phyloP scores from a whole-genome alignment of 1,140 invertebrate species.

The Trichogramma pretiosum region DNA sequence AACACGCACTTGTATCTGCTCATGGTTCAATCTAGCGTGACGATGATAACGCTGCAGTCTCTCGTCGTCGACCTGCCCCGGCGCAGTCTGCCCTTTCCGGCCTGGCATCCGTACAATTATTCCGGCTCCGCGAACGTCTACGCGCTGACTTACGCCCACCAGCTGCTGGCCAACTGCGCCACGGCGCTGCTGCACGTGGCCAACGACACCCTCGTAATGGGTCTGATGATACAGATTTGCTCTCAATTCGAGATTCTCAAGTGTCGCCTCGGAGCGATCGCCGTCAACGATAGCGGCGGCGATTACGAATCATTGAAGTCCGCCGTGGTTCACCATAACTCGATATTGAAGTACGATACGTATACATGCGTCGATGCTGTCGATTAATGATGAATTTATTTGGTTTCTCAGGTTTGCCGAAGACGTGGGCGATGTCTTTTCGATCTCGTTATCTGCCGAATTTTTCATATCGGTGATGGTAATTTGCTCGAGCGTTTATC shows the following conservation, averaged over 20 bases:
- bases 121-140: constrained; percentile 10
- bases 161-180: constrained; percentile 19
- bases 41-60: constrained; percentile 16
- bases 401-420: constrained; percentile 22
- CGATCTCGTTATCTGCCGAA: constrained; percentile 23
- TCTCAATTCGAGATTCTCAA: constrained; percentile 22
- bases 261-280: constrained; percentile 17
- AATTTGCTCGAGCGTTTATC: constrained; percentile 24
- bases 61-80: constrained; percentile 18
- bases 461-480: constrained; percentile 24
- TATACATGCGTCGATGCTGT: neutral
- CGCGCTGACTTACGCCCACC: constrained; percentile 22
- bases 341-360: constrained; percentile 22
- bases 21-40: constrained; percentile 19
- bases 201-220: constrained; percentile 22
- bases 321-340: neutral
- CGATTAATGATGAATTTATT: neutral
- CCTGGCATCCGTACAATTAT: constrained; percentile 23
- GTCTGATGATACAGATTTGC: constrained; percentile 24
- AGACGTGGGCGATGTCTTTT: constrained; percentile 21
- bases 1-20: constrained; percentile 16
- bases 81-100: constrained; percentile 19
- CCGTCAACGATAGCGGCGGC: constrained; percentile 17
- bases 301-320: neutral
- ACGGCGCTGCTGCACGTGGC: constrained; percentile 21